Evolutionary conservation across 2,888 invertebrate species (phyloP).

Genomic region (Brachyopa scutellaris): DNA sequence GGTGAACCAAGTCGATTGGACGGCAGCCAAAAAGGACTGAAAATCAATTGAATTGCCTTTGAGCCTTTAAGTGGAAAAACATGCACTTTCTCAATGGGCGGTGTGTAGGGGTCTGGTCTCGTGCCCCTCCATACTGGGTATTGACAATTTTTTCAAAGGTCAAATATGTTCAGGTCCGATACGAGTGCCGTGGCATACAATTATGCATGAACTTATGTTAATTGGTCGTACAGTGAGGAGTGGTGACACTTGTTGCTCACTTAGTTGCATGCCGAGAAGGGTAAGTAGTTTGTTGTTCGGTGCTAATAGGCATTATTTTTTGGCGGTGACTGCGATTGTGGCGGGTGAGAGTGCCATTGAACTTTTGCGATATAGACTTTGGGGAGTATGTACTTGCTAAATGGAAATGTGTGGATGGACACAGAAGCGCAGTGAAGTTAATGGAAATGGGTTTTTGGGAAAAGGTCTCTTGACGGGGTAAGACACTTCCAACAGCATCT

Average conservation of each 20-base stretch:
- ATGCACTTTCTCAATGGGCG: slow-evolving; percentile 51
- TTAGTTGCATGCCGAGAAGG: slow-evolving; percentile 51
- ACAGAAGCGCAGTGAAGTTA: no score
- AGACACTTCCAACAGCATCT: no score
- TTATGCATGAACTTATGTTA: slow-evolving; percentile 72
- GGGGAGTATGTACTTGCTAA: background rate
- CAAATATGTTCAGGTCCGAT: slow-evolving; percentile 59
- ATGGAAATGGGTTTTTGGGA: no score
- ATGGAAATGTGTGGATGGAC: slow-evolving; percentile 10
- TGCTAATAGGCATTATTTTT: slow-evolving; percentile 41
- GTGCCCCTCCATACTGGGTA: background rate
- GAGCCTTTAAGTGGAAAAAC: slow-evolving; percentile 61
- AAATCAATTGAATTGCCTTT: slow-evolving; percentile 65
- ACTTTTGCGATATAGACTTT: no score
- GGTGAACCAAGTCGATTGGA: slow-evolving; percentile 63
- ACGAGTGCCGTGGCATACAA: slow-evolving; percentile 61
- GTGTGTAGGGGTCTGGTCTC: slow-evolving; percentile 5
- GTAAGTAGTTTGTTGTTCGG: slow-evolving; percentile 4
- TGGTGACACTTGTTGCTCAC: slow-evolving; percentile 65
- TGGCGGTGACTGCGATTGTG: background rate
- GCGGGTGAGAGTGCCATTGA: slow-evolving; percentile 51
- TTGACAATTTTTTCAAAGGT: slow-evolving; percentile 55
- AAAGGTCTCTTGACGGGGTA: no score
- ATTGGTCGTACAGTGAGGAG: slow-evolving; percentile 53
- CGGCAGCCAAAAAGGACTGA: slow-evolving; percentile 65